phyloP scores from a whole-genome alignment of 2,113 vertebrate species.

The Thryonomys swinderianus region DNA sequence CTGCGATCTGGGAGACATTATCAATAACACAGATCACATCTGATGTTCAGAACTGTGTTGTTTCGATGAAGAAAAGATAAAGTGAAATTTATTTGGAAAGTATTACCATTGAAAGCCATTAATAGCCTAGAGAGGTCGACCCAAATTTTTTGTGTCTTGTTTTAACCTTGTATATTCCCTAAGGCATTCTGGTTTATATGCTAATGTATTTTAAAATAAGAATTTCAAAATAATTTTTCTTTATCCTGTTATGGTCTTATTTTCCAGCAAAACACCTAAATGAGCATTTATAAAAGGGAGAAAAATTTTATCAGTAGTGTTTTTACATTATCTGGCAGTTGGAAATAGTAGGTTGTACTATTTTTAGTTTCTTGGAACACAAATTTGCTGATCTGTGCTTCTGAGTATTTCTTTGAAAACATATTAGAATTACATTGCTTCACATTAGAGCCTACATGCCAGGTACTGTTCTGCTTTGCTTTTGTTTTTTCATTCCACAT shows the following conservation, averaged over 20 bases:
- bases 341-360: conserved; percentile 27
- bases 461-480: neutral
- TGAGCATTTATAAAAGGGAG: conserved; percentile 37
- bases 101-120: neutral
- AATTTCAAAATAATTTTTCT: conserved; percentile 56
- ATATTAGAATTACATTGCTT: conserved; percentile 30
- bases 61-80: conserved; percentile 3
- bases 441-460: neutral
- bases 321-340: conserved; percentile 7
- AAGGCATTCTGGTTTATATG: neutral
- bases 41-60: neutral
- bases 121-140: neutral
- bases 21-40: neutral
- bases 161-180: neutral
- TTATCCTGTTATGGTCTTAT: neutral
- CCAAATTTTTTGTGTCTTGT: neutral
- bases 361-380: conserved; percentile 32
- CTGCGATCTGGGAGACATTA: neutral
- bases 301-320: neutral
- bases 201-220: conserved; percentile 46
- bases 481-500: neutral
- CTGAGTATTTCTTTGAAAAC: conserved; percentile 46
- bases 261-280: conserved; percentile 25
- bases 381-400: conserved; percentile 57
- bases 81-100: conserved; percentile 19